A percentile compares a stretch with the other conserved stretches of the same genome.
Conservation (phyloP, 2,797 vertebrate species). For the Spinibarbus caldwelli region DNA sequence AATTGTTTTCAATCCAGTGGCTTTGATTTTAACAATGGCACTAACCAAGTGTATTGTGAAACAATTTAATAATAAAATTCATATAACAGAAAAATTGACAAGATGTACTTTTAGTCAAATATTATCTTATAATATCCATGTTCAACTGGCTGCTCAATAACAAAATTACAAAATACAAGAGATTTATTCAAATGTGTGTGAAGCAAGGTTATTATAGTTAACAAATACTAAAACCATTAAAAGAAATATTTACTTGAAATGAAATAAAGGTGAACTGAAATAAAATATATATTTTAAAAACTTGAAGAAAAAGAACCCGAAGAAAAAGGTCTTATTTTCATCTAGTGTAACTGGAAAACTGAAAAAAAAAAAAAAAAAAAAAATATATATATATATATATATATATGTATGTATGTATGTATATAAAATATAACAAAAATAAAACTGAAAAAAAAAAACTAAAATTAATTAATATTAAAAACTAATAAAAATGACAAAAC, state of each 20-base stretch:
- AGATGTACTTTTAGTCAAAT: not conserved
- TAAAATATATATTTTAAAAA: too few species aligned
- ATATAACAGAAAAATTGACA: not conserved
- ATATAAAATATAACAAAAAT: too few species aligned
- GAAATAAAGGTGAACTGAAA: too few species aligned
- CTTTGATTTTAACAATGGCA: slow-evolving; percentile 47
- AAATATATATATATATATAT: too few species aligned
- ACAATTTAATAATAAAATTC: not conserved
- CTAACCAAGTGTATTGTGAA: slow-evolving; percentile 3
- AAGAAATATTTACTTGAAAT: not conserved
- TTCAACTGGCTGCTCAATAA: not conserved
- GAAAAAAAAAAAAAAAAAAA: not conserved
- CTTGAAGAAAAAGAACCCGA: too few species aligned
- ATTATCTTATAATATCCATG: not conserved
- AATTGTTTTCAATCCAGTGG: slow-evolving; percentile 51
- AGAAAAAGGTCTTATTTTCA: too few species aligned
- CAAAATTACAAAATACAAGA: not conserved
- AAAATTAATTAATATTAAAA: not conserved
- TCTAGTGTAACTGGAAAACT: not conserved
- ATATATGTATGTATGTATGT: too few species aligned
- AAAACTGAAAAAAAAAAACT: too few species aligned
- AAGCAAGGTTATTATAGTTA: not conserved
- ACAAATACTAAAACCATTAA: not conserved
- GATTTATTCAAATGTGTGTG: not conserved
- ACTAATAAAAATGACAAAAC: too few species aligned